Conservation (phyloP, 2,113 vertebrate genomes). For the Daubentonia madagascariensis region DNA sequence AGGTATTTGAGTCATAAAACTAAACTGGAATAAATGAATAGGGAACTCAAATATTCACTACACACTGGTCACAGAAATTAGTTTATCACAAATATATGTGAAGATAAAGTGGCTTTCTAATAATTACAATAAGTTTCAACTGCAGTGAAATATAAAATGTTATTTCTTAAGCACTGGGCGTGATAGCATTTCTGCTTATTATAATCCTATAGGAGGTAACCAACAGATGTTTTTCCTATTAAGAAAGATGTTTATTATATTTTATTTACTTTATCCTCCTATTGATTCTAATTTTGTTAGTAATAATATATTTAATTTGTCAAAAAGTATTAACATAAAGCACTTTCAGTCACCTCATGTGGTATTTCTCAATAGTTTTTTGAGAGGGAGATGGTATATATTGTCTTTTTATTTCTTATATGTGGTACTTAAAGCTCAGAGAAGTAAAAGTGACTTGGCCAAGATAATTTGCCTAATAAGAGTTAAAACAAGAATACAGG, state of each 20-base stretch:
- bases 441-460: not conserved
- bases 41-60: not conserved
- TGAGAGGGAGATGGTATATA: not conserved
- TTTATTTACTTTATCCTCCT: not conserved
- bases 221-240: not conserved
- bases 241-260: no score
- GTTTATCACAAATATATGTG: not conserved
- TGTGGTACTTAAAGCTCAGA: not conserved
- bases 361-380: not conserved
- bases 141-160: not conserved
- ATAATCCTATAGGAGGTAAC: not conserved
- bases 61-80: not conserved
- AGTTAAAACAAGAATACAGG: not conserved
- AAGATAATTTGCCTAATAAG: not conserved
- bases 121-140: not conserved
- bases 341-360: not conserved
- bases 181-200: not conserved
- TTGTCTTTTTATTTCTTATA: not conserved
- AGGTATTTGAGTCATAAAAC: conserved; percentile 6
- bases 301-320: not conserved
- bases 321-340: not conserved
- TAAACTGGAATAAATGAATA: conserved; percentile 2
- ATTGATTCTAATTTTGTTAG: not conserved
- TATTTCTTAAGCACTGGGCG: not conserved
- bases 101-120: not conserved